These are phyloP conservation scores for Agrypnus murinus DNA, from an alignment of 2,888 invertebrate genomes.

Conservation along the genomic window DNA sequence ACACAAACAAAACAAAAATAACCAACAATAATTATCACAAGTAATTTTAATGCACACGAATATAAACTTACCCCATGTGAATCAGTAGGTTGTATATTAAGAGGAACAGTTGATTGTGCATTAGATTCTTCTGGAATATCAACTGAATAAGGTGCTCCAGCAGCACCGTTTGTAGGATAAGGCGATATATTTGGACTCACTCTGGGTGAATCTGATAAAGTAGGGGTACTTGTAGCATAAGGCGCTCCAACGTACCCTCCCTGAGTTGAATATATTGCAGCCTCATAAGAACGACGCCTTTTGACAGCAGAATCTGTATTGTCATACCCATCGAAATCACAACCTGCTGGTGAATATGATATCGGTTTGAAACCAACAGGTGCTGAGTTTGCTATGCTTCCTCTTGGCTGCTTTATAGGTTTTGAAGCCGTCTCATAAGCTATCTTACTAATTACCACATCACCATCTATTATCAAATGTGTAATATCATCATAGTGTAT, in stretches of 20 bases:
- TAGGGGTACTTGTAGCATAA: background rate
- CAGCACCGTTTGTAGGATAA: background rate
- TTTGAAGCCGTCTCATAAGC: constrained; percentile 75
- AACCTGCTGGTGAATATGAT: background rate
- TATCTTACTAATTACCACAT: constrained; percentile 80
- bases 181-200: background rate
- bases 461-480: constrained; percentile 85
- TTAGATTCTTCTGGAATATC: background rate
- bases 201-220: background rate
- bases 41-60: no score
- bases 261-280: constrained; percentile 1
- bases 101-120: background rate
- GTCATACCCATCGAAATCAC: background rate
- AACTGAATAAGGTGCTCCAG: background rate
- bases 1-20: no score
- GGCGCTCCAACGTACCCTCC: constrained; percentile 5
- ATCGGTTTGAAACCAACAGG: background rate
- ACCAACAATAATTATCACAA: no score
- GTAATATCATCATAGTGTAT: constrained; percentile 79
- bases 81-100: background rate
- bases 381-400: background rate
- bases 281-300: constrained; percentile 2
- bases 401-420: background rate
- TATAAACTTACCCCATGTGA: background rate
- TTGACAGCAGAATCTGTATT: background rate